Percentiles rank a stretch among this genome's conserved stretches.
Evolutionary conservation across 2,113 vertebrate species (phyloP).

Genomic region (Probosciger aterrimus): DNA sequence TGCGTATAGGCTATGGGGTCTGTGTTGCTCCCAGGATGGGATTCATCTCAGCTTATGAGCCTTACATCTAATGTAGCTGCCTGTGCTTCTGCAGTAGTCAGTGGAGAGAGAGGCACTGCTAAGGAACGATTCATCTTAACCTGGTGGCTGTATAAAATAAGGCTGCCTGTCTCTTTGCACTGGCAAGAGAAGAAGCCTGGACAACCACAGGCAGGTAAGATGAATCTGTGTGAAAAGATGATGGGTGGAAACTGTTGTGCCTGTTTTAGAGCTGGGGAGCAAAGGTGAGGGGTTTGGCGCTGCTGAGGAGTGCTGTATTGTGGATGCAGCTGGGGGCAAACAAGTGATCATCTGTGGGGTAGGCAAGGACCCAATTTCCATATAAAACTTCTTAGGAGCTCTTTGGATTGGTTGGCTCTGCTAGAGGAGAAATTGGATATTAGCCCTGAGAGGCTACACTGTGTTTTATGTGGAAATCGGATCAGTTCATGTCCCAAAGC

Average conservation of each 20-base stretch:
- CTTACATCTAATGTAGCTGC: neutral
- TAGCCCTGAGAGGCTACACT: neutral
- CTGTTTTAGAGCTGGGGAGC: neutral
- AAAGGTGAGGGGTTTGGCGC: neutral
- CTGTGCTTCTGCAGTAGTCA: neutral
- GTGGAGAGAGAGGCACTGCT: neutral
- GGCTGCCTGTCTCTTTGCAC: neutral
- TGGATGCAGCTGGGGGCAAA: neutral
- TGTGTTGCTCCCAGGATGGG: neutral
- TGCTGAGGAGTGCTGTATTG: neutral
- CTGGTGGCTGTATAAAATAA: neutral
- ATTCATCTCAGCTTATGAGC: neutral
- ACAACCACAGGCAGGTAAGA: neutral
- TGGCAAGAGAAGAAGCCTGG: neutral
- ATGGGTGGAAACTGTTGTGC: accelerated
- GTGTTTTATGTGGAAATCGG: neutral
- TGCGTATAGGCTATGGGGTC: neutral
- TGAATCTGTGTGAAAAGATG: neutral
- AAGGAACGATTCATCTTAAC: neutral
- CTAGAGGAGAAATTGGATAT: neutral
- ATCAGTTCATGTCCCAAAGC: neutral
- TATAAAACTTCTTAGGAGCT: neutral
- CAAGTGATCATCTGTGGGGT: neutral
- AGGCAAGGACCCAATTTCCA: neutral
- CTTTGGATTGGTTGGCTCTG: neutral